Evolutionary conservation across 2,888 invertebrate genomes (phyloP), one percentile per base, ranked within the genome.

Genomic region (Unio delphinus): DNA sequence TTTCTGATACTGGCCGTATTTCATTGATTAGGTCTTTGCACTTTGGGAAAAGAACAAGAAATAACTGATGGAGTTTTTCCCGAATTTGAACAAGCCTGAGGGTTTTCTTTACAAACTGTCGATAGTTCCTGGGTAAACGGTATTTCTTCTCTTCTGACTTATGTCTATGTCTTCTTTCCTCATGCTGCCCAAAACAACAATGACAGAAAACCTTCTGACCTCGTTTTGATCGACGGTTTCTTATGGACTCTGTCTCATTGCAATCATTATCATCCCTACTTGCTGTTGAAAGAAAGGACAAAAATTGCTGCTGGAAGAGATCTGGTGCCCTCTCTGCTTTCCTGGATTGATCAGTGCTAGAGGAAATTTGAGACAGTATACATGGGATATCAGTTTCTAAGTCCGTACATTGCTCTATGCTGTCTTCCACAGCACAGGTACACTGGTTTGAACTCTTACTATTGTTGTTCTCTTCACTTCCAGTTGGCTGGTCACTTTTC

Each of bases 1-100:
- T 73, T 55, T 76, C 75, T 18, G 80, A 76, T 6, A 75, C 73
- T 28, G 75, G 34, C 23, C 72, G 72, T 61, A 74, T 69, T 8
- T 69, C 65, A n/a, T 64, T 68, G 23, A 77, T 73, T 11, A 75
- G 55, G 30, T 77, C 75, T 54, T 65, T 68, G 71, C 77, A 77
- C 18, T 80, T 73, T 55, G 80, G 80, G 65, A 80, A 80, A 61
- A 80, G 67, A 26, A 77, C 70, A 23, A 76, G 59, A 58, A 78
- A 78, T 54, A 80, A 62, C 23, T 64, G 60, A 67, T 76, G 78
- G 55, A 80, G 66, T 69, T 78, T 80, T 56, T 74, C 74, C 66
- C 78, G 76, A 28, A 80, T 28, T 28, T 70, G 66, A 17, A 76
- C 67, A 6, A 80, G 62, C 30, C 59, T 65, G 8, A 74, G 34